Base-by-base conservation (phyloP, 2,797 vertebrate species). In the Synaphobranchus kaupii region DNA sequence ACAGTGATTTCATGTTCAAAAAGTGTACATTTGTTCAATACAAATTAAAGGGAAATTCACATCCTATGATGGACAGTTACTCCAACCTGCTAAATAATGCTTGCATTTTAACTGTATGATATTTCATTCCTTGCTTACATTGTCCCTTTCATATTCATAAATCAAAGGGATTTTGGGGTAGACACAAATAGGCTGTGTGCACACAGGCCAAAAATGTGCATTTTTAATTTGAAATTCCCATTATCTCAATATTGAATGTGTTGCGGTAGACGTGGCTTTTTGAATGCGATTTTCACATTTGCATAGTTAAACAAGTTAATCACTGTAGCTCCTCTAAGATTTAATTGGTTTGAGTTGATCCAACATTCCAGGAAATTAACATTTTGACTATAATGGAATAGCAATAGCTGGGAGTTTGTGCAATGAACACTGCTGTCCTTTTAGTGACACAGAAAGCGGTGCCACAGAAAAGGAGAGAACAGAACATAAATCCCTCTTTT, bases 311-410 rank as follows among this genome's bases (percentile, higher is more conserved):
- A 78, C 73, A 78, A 78, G 13, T 78, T 78, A 78, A 78, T 78
- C 73, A 78, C 73, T 78, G 73, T 78, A 78, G 73, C 73, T 78
- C 34, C 73, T 78, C 73, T 47, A 78, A 78, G 34, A 78, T 78
- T 78, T 78, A 78, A 78, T 78, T 78, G 73, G 73, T 44, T 78
- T 78, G 73, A 78, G 73, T 34, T 78, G 34, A 20, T 78, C 73
- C 73, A 78, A 47, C 34, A 47, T 78, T 44, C 73, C 20, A 47
- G 39, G 73, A 78, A 78, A 78, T 78, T 44, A 5, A 44, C 73
- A 44, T 47, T 78, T 78, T 44, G 39, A 78, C 73, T 78, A 78
- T 17, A 78, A 20, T 5, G 73, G 34, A 22, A 47, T 22, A 47
- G 13, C 12, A 4, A 20, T 78, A 78, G 39, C 73, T 22, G 39